phyloP scores from a whole-genome alignment of 2,888 invertebrate genomes.

The Eupithecia inturbata region DNA sequence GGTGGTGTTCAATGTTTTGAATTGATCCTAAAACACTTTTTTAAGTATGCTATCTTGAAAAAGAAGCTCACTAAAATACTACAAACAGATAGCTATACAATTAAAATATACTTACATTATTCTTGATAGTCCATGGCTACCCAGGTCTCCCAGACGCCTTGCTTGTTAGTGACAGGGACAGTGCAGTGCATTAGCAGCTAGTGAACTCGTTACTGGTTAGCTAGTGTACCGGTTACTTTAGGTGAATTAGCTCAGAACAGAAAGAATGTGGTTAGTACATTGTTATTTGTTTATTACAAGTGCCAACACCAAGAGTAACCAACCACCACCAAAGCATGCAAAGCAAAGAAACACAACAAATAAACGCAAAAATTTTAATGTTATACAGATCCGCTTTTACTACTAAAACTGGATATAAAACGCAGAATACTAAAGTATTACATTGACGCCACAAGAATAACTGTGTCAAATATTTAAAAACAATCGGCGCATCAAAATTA shows the following conservation, averaged over 20 bases:
- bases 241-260: constrained; percentile 74
- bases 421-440: not conserved
- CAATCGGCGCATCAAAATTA: constrained; percentile 21
- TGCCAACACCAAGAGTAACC: constrained; percentile 66
- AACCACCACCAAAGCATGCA: constrained; percentile 52
- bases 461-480: constrained; percentile 20
- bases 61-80: not conserved
- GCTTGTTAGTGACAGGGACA: constrained; percentile 58
- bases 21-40: not conserved
- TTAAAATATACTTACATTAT: constrained; percentile 35
- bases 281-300: constrained; percentile 44
- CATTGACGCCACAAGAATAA: constrained; percentile 6
- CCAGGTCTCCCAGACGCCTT: constrained; percentile 36
- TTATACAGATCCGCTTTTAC: not conserved
- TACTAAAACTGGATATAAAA: not conserved
- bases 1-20: not conserved
- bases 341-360: constrained; percentile 8
- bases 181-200: constrained; percentile 50
- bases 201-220: constrained; percentile 57
- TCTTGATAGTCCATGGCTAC: not conserved
- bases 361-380: not conserved
- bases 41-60: not conserved
- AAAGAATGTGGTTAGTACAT: constrained; percentile 73
- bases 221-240: constrained; percentile 71
- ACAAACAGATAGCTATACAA: not conserved